These are phyloP conservation scores for Elephas maximus DNA, from an alignment of 2,113 vertebrate species.

Conservation along the genomic window DNA sequence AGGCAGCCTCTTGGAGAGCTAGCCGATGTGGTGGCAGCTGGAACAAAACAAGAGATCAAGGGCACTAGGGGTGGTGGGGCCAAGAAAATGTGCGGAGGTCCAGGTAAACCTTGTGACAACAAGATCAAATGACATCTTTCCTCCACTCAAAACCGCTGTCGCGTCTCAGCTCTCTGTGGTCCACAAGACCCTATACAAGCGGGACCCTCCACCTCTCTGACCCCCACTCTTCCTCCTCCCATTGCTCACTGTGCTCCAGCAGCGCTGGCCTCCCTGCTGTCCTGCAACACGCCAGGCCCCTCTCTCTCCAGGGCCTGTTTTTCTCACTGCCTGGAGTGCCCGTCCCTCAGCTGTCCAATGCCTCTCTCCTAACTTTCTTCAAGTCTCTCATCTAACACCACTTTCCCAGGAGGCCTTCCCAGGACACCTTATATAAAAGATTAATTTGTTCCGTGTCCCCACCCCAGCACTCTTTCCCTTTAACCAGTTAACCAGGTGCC, in stretches of 20 bases:
- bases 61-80: fast-evolving
- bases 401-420: neutral
- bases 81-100: neutral
- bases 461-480: neutral
- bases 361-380: neutral
- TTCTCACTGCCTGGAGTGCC: neutral
- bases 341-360: neutral
- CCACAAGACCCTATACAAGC: neutral
- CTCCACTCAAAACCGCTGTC: neutral
- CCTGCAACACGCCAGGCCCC: neutral
- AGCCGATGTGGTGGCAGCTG: neutral
- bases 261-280: neutral
- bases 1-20: neutral
- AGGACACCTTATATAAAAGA: neutral
- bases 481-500: neutral
- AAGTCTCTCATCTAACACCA: neutral
- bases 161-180: neutral
- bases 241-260: neutral
- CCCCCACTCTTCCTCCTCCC: fast-evolving
- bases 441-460: neutral
- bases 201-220: neutral
- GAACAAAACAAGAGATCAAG: neutral
- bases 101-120: neutral
- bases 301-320: neutral
- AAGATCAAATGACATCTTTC: neutral